These are phyloP conservation scores for Ellobius talpinus DNA, from an alignment of 2,113 vertebrate species.

Conservation along the genomic window DNA sequence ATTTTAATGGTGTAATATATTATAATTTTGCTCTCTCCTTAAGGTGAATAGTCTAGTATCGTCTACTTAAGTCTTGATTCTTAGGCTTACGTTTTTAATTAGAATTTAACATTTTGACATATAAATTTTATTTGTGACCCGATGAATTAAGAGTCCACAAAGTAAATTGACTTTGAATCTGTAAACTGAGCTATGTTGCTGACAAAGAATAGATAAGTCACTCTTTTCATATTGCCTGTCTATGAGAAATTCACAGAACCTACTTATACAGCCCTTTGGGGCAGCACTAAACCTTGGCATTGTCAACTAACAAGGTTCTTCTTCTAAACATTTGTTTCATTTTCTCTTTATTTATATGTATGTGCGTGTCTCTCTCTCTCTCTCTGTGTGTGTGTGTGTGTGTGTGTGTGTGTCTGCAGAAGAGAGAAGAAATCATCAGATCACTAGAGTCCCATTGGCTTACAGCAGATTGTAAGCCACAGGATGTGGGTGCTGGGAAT, in stretches of 20 bases:
- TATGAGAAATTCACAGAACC: constrained; percentile 4
- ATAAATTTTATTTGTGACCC: constrained; percentile 44
- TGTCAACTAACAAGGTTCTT: not conserved
- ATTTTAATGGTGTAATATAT: constrained; percentile 74
- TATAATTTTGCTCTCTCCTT: constrained; percentile 71
- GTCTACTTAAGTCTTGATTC: constrained; percentile 54
- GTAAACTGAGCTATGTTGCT: constrained; percentile 1
- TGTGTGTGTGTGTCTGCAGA: not conserved
- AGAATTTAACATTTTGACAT: constrained; percentile 23
- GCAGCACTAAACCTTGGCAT: not conserved
- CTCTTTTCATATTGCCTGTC: not conserved
- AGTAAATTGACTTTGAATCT: constrained; percentile 48
- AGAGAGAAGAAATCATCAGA: not conserved
- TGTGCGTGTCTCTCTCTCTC: no score
- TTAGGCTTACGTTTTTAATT: constrained; percentile 66
- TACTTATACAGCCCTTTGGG: not conserved
- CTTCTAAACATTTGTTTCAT: not conserved
- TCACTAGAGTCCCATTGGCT: not conserved
- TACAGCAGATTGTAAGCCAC: not conserved
- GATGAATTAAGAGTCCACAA: constrained; percentile 45
- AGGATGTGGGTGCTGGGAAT: not conserved
- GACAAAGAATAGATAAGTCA: not conserved
- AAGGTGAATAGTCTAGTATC: constrained; percentile 65
- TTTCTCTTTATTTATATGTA: not conserved
- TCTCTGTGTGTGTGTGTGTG: not conserved